These are phyloP conservation scores for Ylistrum balloti DNA, from an alignment of 1,140 invertebrate genomes.

Conservation along the genomic window DNA sequence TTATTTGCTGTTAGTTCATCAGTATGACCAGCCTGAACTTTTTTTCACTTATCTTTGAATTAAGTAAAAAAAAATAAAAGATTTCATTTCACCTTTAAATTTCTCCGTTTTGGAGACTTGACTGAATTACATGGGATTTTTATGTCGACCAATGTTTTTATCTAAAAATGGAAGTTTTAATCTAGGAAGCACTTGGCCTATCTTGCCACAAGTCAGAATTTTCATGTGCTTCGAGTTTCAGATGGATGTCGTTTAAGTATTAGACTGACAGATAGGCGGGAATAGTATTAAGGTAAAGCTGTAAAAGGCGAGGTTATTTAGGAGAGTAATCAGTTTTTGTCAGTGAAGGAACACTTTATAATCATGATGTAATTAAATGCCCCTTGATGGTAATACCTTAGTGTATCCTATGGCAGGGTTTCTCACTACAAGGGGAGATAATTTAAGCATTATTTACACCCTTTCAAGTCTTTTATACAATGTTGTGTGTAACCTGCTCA, in stretches of 20 bases:
- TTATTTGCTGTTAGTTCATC: no score
- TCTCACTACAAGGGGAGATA: neutral
- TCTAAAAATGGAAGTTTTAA: slow-evolving; percentile 15
- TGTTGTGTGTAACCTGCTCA: neutral
- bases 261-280: neutral
- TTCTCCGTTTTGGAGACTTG: no score
- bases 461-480: neutral
- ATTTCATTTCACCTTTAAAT: no score
- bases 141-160: slow-evolving; percentile 14
- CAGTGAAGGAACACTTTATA: slow-evolving; percentile 23
- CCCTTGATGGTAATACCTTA: neutral
- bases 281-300: slow-evolving; percentile 6
- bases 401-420: neutral
- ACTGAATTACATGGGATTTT: no score
- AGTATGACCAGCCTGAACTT: no score
- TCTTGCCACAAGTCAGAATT: neutral
- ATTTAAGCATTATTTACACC: slow-evolving; percentile 16
- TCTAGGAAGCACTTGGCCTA: neutral
- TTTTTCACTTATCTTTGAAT: no score
- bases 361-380: slow-evolving; percentile 4
- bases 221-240: neutral
- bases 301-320: slow-evolving; percentile 28
- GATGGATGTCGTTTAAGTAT: slow-evolving; percentile 14
- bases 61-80: no score
- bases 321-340: slow-evolving; percentile 7